These are phyloP conservation scores for Druon quercuslanigerum DNA, from an alignment of 1,140 invertebrate genomes.

Conservation along the genomic window DNA sequence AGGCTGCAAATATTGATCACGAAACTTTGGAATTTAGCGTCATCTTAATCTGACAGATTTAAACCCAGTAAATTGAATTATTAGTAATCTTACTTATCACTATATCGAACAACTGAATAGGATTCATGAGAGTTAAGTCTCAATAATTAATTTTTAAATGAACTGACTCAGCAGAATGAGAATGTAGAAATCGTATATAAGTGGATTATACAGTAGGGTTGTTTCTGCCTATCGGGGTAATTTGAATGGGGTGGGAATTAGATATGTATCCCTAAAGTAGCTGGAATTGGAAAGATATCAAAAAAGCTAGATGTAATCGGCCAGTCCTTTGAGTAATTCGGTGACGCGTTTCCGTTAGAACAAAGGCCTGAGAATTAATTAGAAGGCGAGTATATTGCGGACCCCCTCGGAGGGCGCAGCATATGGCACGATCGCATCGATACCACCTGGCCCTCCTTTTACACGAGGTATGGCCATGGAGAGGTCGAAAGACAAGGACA, in stretches of 20 bases:
- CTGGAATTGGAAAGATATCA: conserved; percentile 26
- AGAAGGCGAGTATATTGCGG: conserved; percentile 58
- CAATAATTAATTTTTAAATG: neutral
- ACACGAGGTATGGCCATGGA: conserved; percentile 44
- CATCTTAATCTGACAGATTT: too few species aligned
- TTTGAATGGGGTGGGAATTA: neutral
- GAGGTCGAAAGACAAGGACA: conserved; percentile 45
- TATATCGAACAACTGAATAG: too few species aligned
- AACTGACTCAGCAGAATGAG: conserved; percentile 7
- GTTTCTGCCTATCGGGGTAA: conserved; percentile 9
- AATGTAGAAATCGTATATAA: neutral
- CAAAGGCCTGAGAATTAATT: conserved; percentile 74
- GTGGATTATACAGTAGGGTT: neutral
- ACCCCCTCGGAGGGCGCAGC: conserved; percentile 68
- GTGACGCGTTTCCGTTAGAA: conserved; percentile 64
- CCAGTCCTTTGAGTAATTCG: conserved; percentile 48
- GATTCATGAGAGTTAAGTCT: neutral
- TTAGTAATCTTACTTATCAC: too few species aligned
- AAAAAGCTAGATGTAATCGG: conserved; percentile 14
- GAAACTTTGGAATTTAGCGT: too few species aligned
- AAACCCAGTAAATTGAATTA: too few species aligned
- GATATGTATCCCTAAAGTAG: conserved; percentile 28
- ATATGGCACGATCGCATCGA: conserved; percentile 74
- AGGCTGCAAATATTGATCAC: too few species aligned
- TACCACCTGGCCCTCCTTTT: conserved; percentile 68